These are phyloP conservation scores for Catharus ustulatus DNA, from an alignment of 2,797 vertebrate genomes.

Conservation along the genomic window DNA sequence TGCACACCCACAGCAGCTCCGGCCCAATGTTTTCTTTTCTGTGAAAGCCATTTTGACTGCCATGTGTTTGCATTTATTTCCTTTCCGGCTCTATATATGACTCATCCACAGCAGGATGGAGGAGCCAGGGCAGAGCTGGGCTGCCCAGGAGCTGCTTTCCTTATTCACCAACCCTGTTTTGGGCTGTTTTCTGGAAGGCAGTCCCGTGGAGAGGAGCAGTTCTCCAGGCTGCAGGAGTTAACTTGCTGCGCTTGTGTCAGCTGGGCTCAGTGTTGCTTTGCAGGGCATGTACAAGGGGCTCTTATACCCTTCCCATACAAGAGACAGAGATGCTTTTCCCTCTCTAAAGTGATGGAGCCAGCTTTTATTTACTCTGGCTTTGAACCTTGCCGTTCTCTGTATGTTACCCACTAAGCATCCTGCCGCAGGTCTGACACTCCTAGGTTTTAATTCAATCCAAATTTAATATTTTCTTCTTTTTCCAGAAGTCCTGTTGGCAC, in stretches of 20 bases:
- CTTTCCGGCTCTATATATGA: constrained; percentile 22
- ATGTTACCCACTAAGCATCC: not conserved
- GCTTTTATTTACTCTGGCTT: not conserved
- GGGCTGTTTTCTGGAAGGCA: not conserved
- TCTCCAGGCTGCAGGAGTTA: not conserved
- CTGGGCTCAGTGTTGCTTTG: not conserved
- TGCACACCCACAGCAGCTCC: constrained; percentile 1
- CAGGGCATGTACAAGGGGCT: not conserved
- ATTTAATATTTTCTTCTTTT: constrained; percentile 31
- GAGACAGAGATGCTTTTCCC: not conserved
- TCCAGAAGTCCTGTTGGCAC: not conserved
- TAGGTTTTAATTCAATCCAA: not conserved
- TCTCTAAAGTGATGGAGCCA: not conserved
- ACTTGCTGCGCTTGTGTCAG: not conserved
- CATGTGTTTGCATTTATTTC: constrained; percentile 65
- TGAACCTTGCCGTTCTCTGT: not conserved
- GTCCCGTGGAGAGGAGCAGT: not conserved
- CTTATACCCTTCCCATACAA: not conserved
- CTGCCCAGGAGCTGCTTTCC: not conserved
- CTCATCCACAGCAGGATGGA: not conserved
- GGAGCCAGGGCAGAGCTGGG: constrained; percentile 28
- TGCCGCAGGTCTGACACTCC: not conserved
- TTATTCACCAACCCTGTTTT: not conserved
- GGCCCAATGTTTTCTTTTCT: constrained; percentile 37
- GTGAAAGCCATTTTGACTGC: constrained; percentile 48